phyloP scores from a whole-genome alignment of 1,140 invertebrate genomes.

The Phocides pigmalion region DNA sequence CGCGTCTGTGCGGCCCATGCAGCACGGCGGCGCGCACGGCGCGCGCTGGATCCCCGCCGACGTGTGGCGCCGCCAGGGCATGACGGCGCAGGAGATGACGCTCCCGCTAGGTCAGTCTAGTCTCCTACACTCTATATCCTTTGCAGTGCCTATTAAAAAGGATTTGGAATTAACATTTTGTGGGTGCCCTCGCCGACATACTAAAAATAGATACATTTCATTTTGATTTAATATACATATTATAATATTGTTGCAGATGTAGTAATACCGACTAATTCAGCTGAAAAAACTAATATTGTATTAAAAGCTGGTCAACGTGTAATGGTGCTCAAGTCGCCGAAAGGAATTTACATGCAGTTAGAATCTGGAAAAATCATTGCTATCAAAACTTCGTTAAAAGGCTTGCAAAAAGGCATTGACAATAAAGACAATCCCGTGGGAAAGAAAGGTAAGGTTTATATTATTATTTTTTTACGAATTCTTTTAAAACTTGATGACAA shows the following conservation, averaged over 20 bases:
- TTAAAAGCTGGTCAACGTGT: slow-evolving; percentile 96
- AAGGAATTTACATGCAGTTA: slow-evolving; percentile 97
- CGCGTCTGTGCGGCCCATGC: slow-evolving; percentile 84
- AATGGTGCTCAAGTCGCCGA: slow-evolving; percentile 96
- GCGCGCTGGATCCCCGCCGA: slow-evolving; percentile 93
- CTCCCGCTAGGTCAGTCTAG: slow-evolving; percentile 90
- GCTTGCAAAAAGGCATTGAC: slow-evolving; percentile 85
- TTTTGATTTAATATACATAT: background rate
- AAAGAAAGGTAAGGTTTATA: slow-evolving; percentile 70
- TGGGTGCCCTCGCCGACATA: too few species aligned
- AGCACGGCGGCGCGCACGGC: slow-evolving; percentile 57
- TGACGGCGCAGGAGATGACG: slow-evolving; percentile 97
- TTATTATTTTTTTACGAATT: slow-evolving; percentile 5
- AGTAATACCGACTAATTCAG: slow-evolving; percentile 95
- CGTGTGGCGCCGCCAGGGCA: slow-evolving; percentile 95
- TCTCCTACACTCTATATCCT: too few species aligned
- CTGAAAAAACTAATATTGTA: slow-evolving; percentile 93
- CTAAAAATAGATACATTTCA: background rate
- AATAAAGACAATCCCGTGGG: slow-evolving; percentile 80
- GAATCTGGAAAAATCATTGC: slow-evolving; percentile 98
- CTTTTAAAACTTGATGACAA: background rate
- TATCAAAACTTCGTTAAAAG: slow-evolving; percentile 92
- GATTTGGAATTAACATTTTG: too few species aligned
- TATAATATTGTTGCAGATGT: slow-evolving; percentile 87
- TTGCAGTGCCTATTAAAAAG: too few species aligned